These are phyloP conservation scores for Chaetogeoica ovagalla DNA, from an alignment of 2,888 invertebrate genomes.

Conservation along the genomic window DNA sequence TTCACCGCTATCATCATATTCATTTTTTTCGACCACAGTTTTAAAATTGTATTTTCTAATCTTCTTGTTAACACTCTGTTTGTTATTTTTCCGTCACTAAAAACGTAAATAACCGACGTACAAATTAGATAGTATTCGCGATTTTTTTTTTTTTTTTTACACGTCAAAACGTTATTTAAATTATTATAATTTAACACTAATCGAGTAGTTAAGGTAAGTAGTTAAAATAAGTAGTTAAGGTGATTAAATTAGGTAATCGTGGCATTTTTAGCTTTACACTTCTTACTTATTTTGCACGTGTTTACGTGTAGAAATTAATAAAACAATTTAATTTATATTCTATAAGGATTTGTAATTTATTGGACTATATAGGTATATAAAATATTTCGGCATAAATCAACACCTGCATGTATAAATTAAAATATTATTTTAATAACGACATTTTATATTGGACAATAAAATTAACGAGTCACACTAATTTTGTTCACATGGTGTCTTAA, in stretches of 20 bases:
- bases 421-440: too few relatives aligned
- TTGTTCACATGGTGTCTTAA: too few relatives aligned
- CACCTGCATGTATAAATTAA: neutral
- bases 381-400: neutral
- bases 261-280: neutral
- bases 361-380: neutral
- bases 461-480: neutral
- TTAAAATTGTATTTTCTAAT: slow-evolving; percentile 23
- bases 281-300: neutral
- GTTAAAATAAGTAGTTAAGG: too few relatives aligned
- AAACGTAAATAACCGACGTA: neutral
- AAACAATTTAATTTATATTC: neutral
- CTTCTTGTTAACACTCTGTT: slow-evolving; percentile 31
- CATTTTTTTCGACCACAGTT: slow-evolving; percentile 26
- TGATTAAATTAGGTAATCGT: neutral
- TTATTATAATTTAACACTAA: neutral
- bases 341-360: neutral
- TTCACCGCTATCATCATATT: neutral
- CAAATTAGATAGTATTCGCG: too few relatives aligned
- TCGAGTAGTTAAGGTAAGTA: too few relatives aligned
- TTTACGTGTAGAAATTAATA: neutral
- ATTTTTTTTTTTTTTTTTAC: too few relatives aligned
- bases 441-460: neutral
- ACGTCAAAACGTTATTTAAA: neutral
- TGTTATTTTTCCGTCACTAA: slow-evolving; percentile 31